phyloP scores from a whole-genome alignment of 2,797 vertebrate genomes.

The Mus spretus region DNA sequence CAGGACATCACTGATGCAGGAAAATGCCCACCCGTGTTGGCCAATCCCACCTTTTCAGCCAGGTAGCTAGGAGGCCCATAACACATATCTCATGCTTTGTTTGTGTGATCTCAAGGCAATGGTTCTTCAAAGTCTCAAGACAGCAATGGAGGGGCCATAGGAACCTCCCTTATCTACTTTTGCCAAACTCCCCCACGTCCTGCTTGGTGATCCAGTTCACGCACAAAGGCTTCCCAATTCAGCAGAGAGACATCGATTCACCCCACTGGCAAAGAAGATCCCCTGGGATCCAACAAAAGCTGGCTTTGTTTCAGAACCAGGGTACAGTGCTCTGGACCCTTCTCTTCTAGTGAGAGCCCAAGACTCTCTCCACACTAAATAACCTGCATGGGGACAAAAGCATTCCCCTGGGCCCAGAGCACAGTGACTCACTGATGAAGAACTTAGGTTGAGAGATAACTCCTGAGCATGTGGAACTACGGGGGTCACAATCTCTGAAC shows the following conservation, averaged over 20 bases:
- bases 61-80: not conserved
- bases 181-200: not conserved
- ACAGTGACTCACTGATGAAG: not conserved
- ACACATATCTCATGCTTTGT: too few species aligned
- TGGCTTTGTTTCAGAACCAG: not conserved
- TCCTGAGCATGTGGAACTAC: not conserved
- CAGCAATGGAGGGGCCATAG: not conserved
- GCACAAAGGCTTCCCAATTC: not conserved
- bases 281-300: not conserved
- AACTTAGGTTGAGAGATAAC: not conserved
- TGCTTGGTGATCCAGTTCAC: not conserved
- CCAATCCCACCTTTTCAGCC: not conserved
- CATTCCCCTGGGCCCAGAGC: not conserved
- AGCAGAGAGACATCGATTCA: not conserved
- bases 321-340: not conserved
- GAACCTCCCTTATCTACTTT: not conserved
- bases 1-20: not conserved
- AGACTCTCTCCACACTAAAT: not conserved
- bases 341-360: not conserved
- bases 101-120: not conserved
- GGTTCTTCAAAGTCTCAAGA: not conserved
- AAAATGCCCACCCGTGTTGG: not conserved
- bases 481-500: not conserved
- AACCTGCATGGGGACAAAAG: not conserved
- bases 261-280: not conserved